Conservation (phyloP, 2,888 invertebrate species). For the Trachelus tabidus region DNA sequence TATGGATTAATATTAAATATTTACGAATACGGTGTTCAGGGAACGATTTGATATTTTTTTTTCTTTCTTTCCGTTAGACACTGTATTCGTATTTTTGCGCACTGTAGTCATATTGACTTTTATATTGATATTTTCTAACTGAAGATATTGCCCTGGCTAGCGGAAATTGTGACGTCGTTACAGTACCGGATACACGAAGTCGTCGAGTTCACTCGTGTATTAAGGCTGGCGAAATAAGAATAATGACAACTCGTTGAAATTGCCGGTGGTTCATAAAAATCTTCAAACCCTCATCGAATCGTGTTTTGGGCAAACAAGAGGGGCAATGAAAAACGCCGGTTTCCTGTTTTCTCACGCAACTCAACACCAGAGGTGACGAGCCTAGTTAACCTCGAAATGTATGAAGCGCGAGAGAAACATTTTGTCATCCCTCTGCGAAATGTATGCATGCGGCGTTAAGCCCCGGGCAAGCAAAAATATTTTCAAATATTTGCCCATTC, state of each 20-base stretch:
- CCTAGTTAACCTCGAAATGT: neutral
- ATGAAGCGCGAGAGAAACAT: neutral
- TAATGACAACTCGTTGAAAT: neutral
- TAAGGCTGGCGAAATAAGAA: neutral
- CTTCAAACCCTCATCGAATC: neutral
- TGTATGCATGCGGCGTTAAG: neutral
- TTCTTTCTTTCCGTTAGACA: neutral
- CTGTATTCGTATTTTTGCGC: no score
- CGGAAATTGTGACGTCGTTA: neutral
- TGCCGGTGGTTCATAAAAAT: neutral
- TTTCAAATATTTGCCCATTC: constrained; percentile 8
- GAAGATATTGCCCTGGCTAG: no score
- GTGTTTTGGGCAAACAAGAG: neutral
- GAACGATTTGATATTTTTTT: neutral
- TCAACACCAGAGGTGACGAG: neutral
- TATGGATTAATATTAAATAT: neutral
- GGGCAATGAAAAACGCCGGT: neutral
- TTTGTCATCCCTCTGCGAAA: neutral
- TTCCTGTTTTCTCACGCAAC: neutral
- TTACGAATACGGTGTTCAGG: no score
- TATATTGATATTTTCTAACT: no score
- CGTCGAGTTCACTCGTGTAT: neutral
- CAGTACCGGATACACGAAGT: neutral
- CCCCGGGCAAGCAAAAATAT: constrained; percentile 5
- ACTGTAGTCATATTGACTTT: no score